Conservation (phyloP, 2,797 vertebrate genomes). For the Onychomys arenicola region DNA sequence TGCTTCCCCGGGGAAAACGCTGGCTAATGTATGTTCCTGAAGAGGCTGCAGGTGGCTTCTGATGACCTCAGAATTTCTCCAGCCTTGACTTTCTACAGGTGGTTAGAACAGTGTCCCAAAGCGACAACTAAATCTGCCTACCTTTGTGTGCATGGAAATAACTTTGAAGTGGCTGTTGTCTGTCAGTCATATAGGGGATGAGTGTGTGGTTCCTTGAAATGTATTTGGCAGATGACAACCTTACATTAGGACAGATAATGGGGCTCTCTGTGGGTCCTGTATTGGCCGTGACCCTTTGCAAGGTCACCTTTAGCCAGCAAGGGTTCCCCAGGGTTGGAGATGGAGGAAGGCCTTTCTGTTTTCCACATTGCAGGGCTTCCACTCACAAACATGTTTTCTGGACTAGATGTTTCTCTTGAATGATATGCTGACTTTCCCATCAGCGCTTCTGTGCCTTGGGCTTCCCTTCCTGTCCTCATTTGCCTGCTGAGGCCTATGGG, state of each 20-base stretch:
- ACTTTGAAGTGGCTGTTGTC: background rate
- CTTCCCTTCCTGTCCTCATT: background rate
- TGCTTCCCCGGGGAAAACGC: background rate
- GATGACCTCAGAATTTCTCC: background rate
- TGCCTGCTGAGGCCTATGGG: background rate
- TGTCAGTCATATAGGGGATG: background rate
- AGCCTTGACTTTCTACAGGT: background rate
- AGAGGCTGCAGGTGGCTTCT: no score
- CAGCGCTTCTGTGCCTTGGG: background rate
- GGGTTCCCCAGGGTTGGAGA: background rate
- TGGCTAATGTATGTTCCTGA: background rate
- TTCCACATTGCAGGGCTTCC: background rate
- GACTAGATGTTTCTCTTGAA: background rate
- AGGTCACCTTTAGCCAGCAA: background rate
- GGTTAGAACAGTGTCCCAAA: background rate
- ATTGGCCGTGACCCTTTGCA: background rate
- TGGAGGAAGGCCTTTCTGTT: background rate
- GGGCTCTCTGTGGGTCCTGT: background rate
- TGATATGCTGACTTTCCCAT: background rate
- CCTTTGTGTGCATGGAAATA: background rate
- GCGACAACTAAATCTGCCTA: background rate
- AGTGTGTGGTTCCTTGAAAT: background rate
- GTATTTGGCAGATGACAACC: background rate
- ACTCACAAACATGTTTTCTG: fast-evolving
- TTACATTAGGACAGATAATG: background rate